Percentiles rank a stretch among this genome's conserved stretches.
Evolutionary conservation across 2,888 invertebrate species (phyloP).

Genomic region (Agrilus cyanescens): DNA sequence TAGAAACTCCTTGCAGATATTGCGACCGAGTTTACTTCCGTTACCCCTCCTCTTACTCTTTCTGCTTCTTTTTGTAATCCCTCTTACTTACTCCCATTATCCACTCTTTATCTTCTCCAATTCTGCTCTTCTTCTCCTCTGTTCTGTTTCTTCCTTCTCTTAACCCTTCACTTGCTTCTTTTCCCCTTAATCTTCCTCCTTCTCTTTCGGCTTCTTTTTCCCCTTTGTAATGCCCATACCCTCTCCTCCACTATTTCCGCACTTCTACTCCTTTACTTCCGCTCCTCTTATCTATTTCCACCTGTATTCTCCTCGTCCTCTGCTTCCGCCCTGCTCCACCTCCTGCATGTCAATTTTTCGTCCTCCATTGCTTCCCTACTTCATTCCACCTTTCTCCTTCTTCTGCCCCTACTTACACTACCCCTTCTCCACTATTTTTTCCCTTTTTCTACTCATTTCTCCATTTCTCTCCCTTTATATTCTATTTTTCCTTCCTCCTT

Average conservation of each 20-base stretch:
- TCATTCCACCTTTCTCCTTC: background rate
- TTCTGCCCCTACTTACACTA: slow-evolving; percentile 6
- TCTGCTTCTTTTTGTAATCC: slow-evolving; percentile 2
- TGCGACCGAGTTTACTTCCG: too few species aligned
- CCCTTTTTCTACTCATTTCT: slow-evolving; percentile 3
- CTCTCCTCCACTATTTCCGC: slow-evolving; percentile 1
- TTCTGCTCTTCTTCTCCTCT: slow-evolving; percentile 16
- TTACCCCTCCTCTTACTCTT: background rate
- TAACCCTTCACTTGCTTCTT: slow-evolving; percentile 11
- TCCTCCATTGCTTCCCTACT: slow-evolving; percentile 2
- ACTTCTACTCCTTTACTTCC: slow-evolving; percentile 6
- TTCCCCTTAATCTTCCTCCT: slow-evolving; percentile 3
- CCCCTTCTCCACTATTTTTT: slow-evolving; percentile 12
- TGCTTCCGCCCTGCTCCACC: slow-evolving; percentile 4
- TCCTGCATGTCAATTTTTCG: too few species aligned
- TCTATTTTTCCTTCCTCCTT: slow-evolving; percentile 4
- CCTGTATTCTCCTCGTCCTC: slow-evolving; percentile 5
- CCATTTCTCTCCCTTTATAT: slow-evolving; percentile 10
- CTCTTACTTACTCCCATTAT: slow-evolving; percentile 9
- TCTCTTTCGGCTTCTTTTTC: slow-evolving; percentile 1
- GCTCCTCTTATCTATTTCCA: slow-evolving; percentile 3
- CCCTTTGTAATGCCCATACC: background rate
- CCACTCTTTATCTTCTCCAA: slow-evolving; percentile 17
- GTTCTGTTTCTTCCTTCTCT: slow-evolving; percentile 10
- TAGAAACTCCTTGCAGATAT: too few species aligned